Base-by-base conservation (phyloP, 2,797 vertebrate genomes). In the Buceros bicornis region DNA sequence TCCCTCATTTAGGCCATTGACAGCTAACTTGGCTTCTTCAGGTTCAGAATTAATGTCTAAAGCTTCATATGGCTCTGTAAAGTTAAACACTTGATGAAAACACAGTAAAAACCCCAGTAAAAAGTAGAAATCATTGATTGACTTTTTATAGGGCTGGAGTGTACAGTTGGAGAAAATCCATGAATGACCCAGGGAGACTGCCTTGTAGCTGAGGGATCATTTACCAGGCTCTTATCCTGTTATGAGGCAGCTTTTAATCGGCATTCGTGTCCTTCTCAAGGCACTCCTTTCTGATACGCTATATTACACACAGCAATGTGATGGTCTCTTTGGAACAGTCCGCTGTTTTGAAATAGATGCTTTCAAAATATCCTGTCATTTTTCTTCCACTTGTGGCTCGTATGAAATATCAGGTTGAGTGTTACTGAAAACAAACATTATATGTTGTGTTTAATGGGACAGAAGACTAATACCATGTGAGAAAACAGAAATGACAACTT, bases 401-500 rank as follows among this genome's bases (percentile, higher is more conserved):
- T 82, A 74, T 1, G 18, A 88, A 85, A 64, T 56, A 89, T 15
- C 37, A 73, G 9, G 58, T 50, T 40, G 26, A 71, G 42, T 72
- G 74, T 74, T 85, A 64, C 69, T 66, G 42, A 79, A 82, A 82
- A 43, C 42, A 85, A 95, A 80, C 2, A 74, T 65, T 78, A 14
- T 57, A 29, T 61, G 17, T 80, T 92, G 24, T 25, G 11, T 61
- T 93, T 89, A 89, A 83, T 78, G 53, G 62, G n/a, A 86, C 56
- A 20, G 61, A 56, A 91, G 58, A 72, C 58, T 78, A 95, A 94
- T 94, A 67, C 92, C 64, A 45, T 70, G 54, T 45, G 37, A 95
- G 87, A 92, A 94, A 92, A 94, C 13, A 89, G 73, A 93, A 97
- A 94, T 53, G 54, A 85, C 70, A 87, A 29, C 33, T 31, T 93